A percentile compares a stretch with the other conserved stretches of the same genome.
Evolutionary conservation across 2,888 invertebrate species (phyloP).

Genomic region (Kuschelorhynchus macadamiae): DNA sequence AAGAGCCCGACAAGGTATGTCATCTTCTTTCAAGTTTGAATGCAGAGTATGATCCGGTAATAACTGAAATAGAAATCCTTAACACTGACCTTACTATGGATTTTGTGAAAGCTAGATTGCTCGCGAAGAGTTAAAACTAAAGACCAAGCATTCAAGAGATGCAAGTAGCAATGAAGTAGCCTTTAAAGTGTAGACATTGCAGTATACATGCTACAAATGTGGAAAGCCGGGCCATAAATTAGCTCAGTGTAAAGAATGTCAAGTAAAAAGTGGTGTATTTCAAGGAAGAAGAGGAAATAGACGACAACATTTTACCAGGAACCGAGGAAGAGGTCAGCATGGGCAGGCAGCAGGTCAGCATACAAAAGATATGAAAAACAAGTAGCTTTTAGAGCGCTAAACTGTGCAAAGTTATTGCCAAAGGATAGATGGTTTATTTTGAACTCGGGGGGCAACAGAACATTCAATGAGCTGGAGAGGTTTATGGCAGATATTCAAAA

Average conservation of each 20-base stretch:
- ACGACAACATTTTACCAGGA: neutral
- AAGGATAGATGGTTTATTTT: too few species aligned
- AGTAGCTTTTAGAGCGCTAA: too few species aligned
- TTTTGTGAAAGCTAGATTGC: slow-evolving; percentile 1
- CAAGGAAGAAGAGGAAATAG: neutral
- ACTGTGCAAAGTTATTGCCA: too few species aligned
- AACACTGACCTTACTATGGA: too few species aligned
- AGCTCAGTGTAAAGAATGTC: slow-evolving; percentile 12
- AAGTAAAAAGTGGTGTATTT: slow-evolving; percentile 13
- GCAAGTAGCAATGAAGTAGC: neutral
- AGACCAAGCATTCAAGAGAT: neutral
- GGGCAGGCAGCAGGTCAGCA: too few species aligned
- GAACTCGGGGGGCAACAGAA: too few species aligned
- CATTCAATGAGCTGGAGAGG: slow-evolving; percentile 7
- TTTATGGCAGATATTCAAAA: slow-evolving; percentile 10
- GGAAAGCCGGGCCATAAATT: too few species aligned
- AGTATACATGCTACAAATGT: too few species aligned
- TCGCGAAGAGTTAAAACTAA: slow-evolving; percentile 1
- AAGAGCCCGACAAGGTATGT: slow-evolving; percentile 17
- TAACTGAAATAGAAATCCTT: too few species aligned
- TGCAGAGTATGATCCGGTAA: slow-evolving; percentile 25
- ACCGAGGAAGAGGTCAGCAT: too few species aligned
- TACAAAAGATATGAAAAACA: neutral
- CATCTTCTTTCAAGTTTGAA: slow-evolving; percentile 13
- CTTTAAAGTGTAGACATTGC: too few species aligned